These are phyloP conservation scores for Pyrgilauda ruficollis DNA, from an alignment of 2,113 vertebrate species.

Conservation along the genomic window DNA sequence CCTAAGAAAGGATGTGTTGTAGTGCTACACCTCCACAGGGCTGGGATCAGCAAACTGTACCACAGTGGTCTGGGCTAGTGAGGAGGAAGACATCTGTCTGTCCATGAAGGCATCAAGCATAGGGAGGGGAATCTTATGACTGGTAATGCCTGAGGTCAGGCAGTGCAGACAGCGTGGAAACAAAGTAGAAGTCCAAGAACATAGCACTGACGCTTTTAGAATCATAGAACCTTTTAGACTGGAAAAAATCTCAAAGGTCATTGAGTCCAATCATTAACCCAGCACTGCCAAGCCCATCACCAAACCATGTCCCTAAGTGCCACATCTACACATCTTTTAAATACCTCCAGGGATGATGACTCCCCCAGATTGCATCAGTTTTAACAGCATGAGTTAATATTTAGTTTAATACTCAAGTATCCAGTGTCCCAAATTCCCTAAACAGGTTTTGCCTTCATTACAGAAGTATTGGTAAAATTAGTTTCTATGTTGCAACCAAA, in stretches of 20 bases:
- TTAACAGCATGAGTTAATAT: background rate
- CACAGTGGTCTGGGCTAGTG: background rate
- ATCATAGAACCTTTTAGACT: background rate
- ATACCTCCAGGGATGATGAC: background rate
- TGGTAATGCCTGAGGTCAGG: background rate
- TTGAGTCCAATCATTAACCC: background rate
- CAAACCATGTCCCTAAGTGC: background rate
- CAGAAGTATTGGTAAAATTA: background rate
- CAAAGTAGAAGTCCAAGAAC: background rate
- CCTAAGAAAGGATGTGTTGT: background rate
- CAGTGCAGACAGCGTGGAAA: background rate
- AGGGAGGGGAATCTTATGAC: background rate
- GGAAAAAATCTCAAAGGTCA: background rate
- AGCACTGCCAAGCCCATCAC: background rate
- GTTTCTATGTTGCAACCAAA: fast-evolving
- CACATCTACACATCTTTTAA: background rate
- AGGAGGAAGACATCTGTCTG: background rate
- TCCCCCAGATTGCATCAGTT: background rate
- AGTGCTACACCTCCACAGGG: background rate
- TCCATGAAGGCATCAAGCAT: background rate
- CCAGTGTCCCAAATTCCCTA: background rate
- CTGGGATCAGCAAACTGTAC: background rate
- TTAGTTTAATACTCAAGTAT: background rate
- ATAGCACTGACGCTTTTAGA: fast-evolving
- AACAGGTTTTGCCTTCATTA: background rate